phyloP scores from a whole-genome alignment of 2,113 vertebrate species.

The Sinocyclocheilus rhinocerous region DNA sequence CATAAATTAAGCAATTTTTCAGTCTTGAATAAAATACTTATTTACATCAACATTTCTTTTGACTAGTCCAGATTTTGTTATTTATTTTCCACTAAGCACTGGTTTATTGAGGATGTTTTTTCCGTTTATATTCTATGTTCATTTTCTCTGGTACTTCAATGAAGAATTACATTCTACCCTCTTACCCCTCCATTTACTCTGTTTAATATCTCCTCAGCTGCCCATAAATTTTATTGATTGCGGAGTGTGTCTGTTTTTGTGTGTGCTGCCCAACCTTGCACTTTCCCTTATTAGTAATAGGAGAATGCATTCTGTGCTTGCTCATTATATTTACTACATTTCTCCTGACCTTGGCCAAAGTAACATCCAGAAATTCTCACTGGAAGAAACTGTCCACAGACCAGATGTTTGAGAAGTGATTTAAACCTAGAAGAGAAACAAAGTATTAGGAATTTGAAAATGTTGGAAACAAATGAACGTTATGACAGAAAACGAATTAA shows the following conservation, averaged over 20 bases:
- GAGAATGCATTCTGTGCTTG: neutral
- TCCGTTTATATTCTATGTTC: neutral
- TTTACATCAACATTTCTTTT: neutral
- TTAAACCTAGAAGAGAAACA: neutral
- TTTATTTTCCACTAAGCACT: neutral
- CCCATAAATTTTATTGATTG: neutral
- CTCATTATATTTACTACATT: neutral
- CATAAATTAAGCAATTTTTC: neutral
- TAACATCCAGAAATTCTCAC: neutral
- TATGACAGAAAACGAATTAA: neutral
- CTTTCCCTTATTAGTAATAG: neutral
- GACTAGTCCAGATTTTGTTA: neutral
- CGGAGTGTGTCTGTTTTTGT: neutral
- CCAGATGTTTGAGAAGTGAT: neutral
- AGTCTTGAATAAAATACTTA: neutral
- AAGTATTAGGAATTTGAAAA: neutral
- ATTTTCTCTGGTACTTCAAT: neutral
- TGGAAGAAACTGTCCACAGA: neutral
- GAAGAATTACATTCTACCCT: neutral
- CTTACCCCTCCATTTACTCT: neutral
- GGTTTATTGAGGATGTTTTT: neutral
- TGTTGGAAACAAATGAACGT: neutral
- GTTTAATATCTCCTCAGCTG: conserved; percentile 7
- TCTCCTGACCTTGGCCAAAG: neutral
- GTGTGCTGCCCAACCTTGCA: neutral